phyloP scores from a whole-genome alignment of 2,888 invertebrate species.

The Alviniconcha strummeri region DNA sequence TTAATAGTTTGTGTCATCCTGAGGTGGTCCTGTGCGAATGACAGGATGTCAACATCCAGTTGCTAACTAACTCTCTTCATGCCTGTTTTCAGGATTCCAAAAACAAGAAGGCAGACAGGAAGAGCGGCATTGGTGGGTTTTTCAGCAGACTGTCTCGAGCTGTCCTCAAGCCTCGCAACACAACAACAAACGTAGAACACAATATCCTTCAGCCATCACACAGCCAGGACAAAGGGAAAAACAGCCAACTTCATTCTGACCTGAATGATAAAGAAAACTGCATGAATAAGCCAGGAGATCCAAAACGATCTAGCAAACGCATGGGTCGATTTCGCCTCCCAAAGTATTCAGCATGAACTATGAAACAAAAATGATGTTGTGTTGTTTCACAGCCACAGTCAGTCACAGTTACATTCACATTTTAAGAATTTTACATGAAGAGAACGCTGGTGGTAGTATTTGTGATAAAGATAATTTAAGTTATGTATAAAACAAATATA shows the following conservation, averaged over 20 bases:
- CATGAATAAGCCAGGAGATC: background rate
- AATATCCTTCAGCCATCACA: slow-evolving; percentile 20
- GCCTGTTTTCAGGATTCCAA: background rate
- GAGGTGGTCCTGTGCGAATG: too few relatives aligned
- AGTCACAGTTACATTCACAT: too few relatives aligned
- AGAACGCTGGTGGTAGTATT: too few relatives aligned
- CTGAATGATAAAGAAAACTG: slow-evolving; percentile 21
- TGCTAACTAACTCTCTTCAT: background rate
- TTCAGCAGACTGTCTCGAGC: slow-evolving; percentile 60
- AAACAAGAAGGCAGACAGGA: slow-evolving; percentile 50
- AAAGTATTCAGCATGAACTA: too few relatives aligned
- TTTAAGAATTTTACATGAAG: too few relatives aligned
- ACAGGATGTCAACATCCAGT: too few relatives aligned
- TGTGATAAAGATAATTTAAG: too few relatives aligned
- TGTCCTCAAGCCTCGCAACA: slow-evolving; percentile 57
- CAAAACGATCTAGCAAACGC: slow-evolving; percentile 11
- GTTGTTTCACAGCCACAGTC: too few relatives aligned
- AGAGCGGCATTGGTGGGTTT: slow-evolving; percentile 54
- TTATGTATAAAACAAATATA: too few relatives aligned
- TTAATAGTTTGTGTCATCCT: too few relatives aligned
- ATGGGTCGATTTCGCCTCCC: slow-evolving; percentile 7
- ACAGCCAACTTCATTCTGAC: background rate
- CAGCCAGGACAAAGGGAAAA: background rate
- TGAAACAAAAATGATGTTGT: too few relatives aligned
- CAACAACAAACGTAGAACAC: slow-evolving; percentile 32